Evolutionary conservation across 2,888 invertebrate genomes (phyloP), one percentile per base, ranked within the genome.

Genomic region (Leptinotarsa peninsularis): DNA sequence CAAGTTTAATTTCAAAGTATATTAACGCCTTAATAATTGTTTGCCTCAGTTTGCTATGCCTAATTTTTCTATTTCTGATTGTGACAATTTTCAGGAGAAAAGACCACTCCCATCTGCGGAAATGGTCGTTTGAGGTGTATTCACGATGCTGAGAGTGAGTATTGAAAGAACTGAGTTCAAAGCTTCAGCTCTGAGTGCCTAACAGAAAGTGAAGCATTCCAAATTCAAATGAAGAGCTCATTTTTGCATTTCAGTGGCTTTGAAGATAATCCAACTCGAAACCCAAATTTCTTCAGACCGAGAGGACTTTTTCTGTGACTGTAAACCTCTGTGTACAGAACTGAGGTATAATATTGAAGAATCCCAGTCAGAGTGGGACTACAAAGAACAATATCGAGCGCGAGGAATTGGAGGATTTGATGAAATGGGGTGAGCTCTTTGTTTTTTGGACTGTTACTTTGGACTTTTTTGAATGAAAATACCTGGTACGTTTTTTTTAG

Each of bases 271-370:
- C 21, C 74, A 78, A 72, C n/a, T 74, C 27, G 21, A 74, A 21
- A 69, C 63, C 27, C 68, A 76, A 18, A 69, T 78, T 54, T 68
- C 72, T 5, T 52, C 63, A 3, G 71, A 75, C 23, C 63, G 72
- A 7, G 70, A 73, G 4, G 70, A 74, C 60, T 73, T 76, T 58
- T 86, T 86, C 14, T 92, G 92, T 83, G 87, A 89, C 69, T 92
- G 92, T 81, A 86, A 91, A 43, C 92, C 91, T 68, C 88, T 93
- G 0, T 93, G 93, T 84, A 91, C 92, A 0, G 92, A 93, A 14
- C 91, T 93, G 67, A 90, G 91, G 33, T 93, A 93, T 80, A 92
- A 93, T 78, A 91, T 92, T 0, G 93, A 93, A 84, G 92, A 91
- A 0, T 93, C 93, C 0, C 93, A 93, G 81, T 91, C 92, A 0